Percentiles rank a stretch among this genome's conserved stretches.
Evolutionary conservation across 2,113 vertebrate genomes (phyloP).

Genomic region (Sturnira hondurensis): DNA sequence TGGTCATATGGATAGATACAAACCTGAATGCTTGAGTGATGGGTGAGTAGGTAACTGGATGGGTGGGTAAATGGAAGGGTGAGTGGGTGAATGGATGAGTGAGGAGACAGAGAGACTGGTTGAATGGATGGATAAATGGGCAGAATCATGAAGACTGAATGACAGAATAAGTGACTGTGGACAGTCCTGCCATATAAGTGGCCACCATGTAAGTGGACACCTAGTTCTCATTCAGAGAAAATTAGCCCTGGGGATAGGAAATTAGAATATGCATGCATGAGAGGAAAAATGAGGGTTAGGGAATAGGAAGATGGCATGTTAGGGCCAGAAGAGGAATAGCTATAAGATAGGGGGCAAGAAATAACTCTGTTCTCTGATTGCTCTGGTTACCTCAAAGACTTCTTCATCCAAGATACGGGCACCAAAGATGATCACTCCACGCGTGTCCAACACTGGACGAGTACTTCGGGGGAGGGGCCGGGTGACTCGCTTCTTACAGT

Average conservation of each 20-base stretch:
- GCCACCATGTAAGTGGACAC: background rate
- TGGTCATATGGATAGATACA: background rate
- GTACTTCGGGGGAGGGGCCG: slow-evolving; percentile 83
- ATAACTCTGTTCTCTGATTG: background rate
- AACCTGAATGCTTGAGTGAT: background rate
- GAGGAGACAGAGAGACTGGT: background rate
- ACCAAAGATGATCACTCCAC: slow-evolving; percentile 90
- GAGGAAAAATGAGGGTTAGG: background rate
- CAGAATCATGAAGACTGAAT: background rate
- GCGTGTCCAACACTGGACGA: slow-evolving; percentile 86
- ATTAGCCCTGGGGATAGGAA: background rate
- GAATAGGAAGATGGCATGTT: background rate
- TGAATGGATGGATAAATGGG: background rate
- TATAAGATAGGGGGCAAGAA: background rate
- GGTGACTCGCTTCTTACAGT: slow-evolving; percentile 91
- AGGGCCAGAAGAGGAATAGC: background rate
- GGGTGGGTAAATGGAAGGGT: no score
- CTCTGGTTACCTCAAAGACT: slow-evolving; percentile 88
- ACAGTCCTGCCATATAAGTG: background rate
- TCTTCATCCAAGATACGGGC: slow-evolving; percentile 90
- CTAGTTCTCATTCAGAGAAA: background rate
- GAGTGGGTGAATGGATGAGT: no score
- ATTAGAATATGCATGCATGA: background rate
- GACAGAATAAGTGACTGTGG: background rate
- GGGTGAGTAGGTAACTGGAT: background rate